Base-by-base conservation (phyloP, 2,888 invertebrate species). In the Drosophila niveifrons region DNA sequence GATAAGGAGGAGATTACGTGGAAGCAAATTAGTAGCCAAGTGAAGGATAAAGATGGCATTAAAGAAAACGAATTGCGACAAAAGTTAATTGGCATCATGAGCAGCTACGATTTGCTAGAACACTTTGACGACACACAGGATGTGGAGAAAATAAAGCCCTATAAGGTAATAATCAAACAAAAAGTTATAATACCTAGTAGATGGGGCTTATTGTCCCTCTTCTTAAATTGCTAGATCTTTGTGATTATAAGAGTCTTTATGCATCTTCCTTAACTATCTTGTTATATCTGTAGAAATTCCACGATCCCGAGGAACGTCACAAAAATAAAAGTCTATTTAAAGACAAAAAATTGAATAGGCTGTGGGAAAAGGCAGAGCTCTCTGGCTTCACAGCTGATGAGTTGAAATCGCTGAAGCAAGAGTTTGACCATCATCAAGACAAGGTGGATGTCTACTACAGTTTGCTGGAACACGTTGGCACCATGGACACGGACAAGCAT, bases 401-500 rank as follows among this genome's bases (percentile, higher is more conserved):
- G 92, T 91, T 98, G 47, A 93, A 95, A 66, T 95, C 97, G 0
- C 92, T 98, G 13, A 96, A 96, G 89, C 96, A 98, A 91, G 98
- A 98, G 92, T 98, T 98, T 89, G 93, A 93, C 17, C 98, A 98
- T 91, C 98, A 98, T 90, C 97, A 98, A 91, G 96, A 98, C 79
- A 98, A 98, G 93, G 95, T 98, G 53, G 96, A 98, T 91, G 96
- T 98, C 89, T 98, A 97, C 90, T 96, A 97, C 91, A 94, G 95
- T 46, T 91, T 98, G 65, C 93, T 97, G 56, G 94, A 95, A 76
- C 95, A 96, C 83, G 93, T 96, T 31, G 95, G 96, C 78, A 64
- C 83, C 1, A 92, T 94, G 6, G 80, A 88, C 36, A 91, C 93
- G 46, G 94, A 95, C 75, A 93, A 93, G 36, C 94, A 94, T 90